Evolutionary conservation across 2,113 vertebrate species (phyloP).

Genomic region (Pholis gunnellus): DNA sequence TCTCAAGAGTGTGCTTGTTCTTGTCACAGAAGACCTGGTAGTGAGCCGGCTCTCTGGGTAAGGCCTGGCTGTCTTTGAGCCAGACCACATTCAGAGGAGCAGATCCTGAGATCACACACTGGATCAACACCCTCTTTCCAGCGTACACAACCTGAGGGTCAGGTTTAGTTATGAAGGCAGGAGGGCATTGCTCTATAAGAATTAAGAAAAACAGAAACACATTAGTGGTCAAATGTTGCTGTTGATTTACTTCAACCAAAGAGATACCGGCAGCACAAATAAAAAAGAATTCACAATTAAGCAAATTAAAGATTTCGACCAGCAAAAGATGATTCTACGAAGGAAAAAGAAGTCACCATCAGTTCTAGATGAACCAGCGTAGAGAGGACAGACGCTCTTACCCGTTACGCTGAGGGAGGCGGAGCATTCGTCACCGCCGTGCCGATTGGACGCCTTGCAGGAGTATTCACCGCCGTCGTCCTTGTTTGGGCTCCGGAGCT

Average conservation of each 20-base stretch:
- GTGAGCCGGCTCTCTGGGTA: slow-evolving; percentile 75
- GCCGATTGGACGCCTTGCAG: slow-evolving; percentile 93
- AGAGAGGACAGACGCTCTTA: slow-evolving; percentile 80
- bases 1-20: slow-evolving; percentile 89
- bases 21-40: slow-evolving; percentile 87
- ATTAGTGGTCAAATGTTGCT: slow-evolving; percentile 47
- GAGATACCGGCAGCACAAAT: neutral
- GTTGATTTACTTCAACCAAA: neutral
- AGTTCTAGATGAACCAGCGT: slow-evolving; percentile 13
- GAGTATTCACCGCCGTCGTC: slow-evolving; percentile 92
- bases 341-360: neutral
- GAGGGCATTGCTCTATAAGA: slow-evolving; percentile 89
- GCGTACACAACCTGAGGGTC: slow-evolving; percentile 90
- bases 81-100: slow-evolving; percentile 90
- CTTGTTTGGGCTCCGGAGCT: slow-evolving; percentile 87
- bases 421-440: slow-evolving; percentile 92
- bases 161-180: slow-evolving; percentile 90
- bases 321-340: neutral
- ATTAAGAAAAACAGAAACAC: slow-evolving; percentile 77
- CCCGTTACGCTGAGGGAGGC: slow-evolving; percentile 90
- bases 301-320: neutral
- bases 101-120: slow-evolving; percentile 89
- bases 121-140: slow-evolving; percentile 88
- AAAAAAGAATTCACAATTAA: neutral
- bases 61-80: slow-evolving; percentile 88